Evolutionary conservation across 2,888 invertebrate species (phyloP).

Genomic region (Gastrophysa polygoni): DNA sequence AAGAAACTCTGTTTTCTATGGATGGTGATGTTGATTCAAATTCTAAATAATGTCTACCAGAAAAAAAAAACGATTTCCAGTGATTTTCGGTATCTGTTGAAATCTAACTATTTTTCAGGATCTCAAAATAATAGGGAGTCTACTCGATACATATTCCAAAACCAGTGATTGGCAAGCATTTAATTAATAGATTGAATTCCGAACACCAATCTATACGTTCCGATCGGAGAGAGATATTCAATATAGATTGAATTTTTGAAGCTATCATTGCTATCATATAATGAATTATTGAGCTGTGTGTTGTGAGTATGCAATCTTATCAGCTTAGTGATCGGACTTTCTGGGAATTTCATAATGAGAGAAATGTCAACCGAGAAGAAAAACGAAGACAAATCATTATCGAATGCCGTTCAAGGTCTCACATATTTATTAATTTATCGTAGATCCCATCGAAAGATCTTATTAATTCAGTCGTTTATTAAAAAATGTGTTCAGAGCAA

Average conservation of each 20-base stretch:
- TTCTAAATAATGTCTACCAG: too few relatives aligned
- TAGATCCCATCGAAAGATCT: not conserved
- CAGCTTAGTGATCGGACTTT: not conserved
- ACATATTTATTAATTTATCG: not conserved
- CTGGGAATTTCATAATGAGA: slow-evolving; percentile 1
- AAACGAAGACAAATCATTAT: not conserved
- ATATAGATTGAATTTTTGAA: not conserved
- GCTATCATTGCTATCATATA: not conserved
- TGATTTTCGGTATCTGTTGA: too few relatives aligned
- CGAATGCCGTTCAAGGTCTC: not conserved
- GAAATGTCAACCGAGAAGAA: not conserved
- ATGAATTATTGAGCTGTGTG: not conserved
- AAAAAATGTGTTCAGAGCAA: not conserved
- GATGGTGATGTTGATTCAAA: too few relatives aligned
- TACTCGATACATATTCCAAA: too few relatives aligned
- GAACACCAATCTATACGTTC: too few relatives aligned
- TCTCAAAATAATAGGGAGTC: too few relatives aligned
- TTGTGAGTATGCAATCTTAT: not conserved
- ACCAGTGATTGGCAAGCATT: too few relatives aligned
- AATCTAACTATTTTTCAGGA: too few relatives aligned
- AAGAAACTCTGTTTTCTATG: too few relatives aligned
- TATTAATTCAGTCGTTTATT: not conserved
- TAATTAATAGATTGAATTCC: too few relatives aligned
- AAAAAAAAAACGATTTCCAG: too few relatives aligned
- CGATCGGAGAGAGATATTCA: not conserved